These are phyloP conservation scores for Netelia inedita DNA, from an alignment of 2,888 invertebrate species.

Conservation along the genomic window DNA sequence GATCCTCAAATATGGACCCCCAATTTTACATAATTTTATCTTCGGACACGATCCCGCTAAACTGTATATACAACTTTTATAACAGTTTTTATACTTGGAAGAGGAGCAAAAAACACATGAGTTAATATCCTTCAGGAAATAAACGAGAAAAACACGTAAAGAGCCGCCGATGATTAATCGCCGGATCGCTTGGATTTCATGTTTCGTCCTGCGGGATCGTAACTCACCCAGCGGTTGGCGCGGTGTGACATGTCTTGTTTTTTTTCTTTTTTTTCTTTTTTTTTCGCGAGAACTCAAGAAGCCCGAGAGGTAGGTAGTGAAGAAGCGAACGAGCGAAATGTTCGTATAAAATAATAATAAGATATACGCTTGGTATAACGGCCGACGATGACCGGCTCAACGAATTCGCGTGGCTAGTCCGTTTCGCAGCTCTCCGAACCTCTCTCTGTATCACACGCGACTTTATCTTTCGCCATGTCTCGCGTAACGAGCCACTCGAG, in stretches of 20 bases:
- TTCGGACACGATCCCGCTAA: conserved; percentile 11
- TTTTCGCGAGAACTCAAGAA: conserved; percentile 7
- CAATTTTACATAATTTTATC: conserved; percentile 59
- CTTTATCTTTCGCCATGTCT: conserved; percentile 11
- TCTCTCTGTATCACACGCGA: conserved; percentile 21
- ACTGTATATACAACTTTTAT: not conserved
- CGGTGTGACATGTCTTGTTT: conserved; percentile 10
- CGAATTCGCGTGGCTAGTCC: conserved; percentile 33
- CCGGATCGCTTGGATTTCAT: conserved; percentile 41
- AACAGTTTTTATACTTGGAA: not conserved
- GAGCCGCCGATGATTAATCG: conserved; percentile 48
- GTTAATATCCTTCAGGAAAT: no score
- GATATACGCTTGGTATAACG: not conserved
- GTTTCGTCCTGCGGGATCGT: conserved; percentile 49
- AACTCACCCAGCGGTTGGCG: conserved; percentile 53
- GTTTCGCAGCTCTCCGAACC: not conserved
- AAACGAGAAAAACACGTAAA: no score
- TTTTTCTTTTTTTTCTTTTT: conserved; percentile 31
- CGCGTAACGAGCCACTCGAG: conserved; percentile 57
- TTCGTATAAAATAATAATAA: conserved; percentile 38
- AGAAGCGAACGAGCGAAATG: conserved; percentile 5
- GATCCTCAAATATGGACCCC: conserved; percentile 47
- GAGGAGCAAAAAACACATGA: conserved; percentile 9
- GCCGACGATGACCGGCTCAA: conserved; percentile 33
- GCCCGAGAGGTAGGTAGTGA: not conserved